A percentile compares a stretch with the other conserved stretches of the same genome.
Evolutionary conservation across 2,113 vertebrate genomes (phyloP).

Genomic region (Gracilinanus agilis): DNA sequence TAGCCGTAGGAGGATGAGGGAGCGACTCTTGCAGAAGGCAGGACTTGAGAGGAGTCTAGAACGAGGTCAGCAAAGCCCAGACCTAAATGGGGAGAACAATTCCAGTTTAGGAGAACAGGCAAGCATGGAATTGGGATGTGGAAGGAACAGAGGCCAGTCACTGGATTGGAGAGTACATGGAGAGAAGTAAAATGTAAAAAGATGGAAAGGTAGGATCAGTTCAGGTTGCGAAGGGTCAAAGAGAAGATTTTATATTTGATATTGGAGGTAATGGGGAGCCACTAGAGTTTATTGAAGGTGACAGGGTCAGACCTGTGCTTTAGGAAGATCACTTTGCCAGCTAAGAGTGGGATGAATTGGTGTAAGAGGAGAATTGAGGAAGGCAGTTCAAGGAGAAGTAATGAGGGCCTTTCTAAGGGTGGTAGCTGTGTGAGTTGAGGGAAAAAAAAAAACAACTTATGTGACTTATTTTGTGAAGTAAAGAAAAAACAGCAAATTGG

Average conservation of each 20-base stretch:
- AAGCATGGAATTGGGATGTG: not conserved
- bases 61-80: not conserved
- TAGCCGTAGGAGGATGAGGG: too few species aligned
- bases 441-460: not conserved
- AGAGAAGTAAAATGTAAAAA: not conserved
- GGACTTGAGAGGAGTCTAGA: not conserved
- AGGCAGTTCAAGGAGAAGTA: not conserved
- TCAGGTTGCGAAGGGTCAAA: not conserved
- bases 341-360: not conserved
- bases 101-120: not conserved
- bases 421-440: not conserved
- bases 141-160: not conserved
- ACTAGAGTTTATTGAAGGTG: not conserved
- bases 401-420: not conserved
- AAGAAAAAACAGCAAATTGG: too few species aligned
- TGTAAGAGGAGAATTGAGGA: not conserved
- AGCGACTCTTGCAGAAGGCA: not conserved
- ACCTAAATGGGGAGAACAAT: not conserved
- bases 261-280: not conserved
- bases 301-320: not conserved
- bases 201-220: too few species aligned
- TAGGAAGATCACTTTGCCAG: not conserved
- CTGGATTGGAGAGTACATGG: not conserved
- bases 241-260: not conserved
- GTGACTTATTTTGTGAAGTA: too few species aligned